A percentile compares a stretch with the other conserved stretches of the same genome.
These are phyloP conservation scores for Grammomys surdaster DNA, from an alignment of 2,113 vertebrate species.

Conservation along the genomic window DNA sequence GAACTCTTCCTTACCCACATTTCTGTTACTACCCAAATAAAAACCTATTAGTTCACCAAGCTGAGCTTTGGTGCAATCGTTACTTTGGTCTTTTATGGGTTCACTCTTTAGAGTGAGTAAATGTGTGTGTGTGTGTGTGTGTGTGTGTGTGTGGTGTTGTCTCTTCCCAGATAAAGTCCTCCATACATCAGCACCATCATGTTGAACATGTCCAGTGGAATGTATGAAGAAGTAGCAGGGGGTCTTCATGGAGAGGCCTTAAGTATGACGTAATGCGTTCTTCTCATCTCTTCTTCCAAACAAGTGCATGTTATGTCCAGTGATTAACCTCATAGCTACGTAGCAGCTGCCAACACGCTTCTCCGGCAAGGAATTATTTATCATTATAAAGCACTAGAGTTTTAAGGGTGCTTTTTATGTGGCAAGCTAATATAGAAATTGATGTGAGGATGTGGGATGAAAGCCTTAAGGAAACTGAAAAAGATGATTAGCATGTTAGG, in stretches of 20 bases:
- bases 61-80: background rate
- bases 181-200: background rate
- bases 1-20: background rate
- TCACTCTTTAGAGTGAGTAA: background rate
- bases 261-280: background rate
- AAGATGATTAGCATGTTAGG: background rate
- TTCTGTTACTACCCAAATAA: background rate
- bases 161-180: too few species aligned
- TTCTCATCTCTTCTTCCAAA: background rate
- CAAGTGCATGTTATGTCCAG: background rate
- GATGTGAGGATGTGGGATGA: background rate
- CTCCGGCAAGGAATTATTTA: background rate
- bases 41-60: background rate
- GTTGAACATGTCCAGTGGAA: background rate
- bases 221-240: background rate
- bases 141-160: background rate
- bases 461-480: background rate
- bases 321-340: too few species aligned
- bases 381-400: too few species aligned
- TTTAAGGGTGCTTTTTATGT: background rate
- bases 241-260: background rate
- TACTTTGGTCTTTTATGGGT: background rate
- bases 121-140: background rate
- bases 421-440: slow-evolving; percentile 25
- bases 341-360: background rate